Base-by-base conservation (phyloP, 2,888 invertebrate genomes). In the Ypsolopha scabrella region DNA sequence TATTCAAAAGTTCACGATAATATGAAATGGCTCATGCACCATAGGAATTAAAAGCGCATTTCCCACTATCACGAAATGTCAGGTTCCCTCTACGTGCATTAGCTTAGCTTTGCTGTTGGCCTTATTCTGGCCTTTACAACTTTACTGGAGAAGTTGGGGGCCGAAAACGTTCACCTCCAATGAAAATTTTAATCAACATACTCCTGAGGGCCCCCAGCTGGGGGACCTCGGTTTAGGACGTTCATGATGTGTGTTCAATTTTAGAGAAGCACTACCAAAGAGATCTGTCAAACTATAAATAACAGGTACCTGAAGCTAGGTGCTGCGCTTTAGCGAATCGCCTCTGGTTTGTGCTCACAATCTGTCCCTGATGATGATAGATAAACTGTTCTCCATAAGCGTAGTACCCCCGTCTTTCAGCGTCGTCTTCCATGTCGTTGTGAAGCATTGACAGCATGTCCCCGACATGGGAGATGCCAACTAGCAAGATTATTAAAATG, bases 361-460 rank as follows among this genome's bases (percentile, higher is more conserved):
- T 75, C 33, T 80, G 78, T 6, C 78, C 79, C 53, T 81, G 80
- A 51, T 80, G 80, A 51, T 80, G 78, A 53, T 75, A 78, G 7
- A 70, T 65, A 44, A 75, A 57, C 51, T 75, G 73, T 13, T 78
- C 75, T 14, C 76, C 79, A 48, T 79, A 76, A 4, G 65, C 79
- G 54, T 79, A 80, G 58, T 80, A 71, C 2, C 83, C 82, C 33
- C 73, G 75, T 41, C 83, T 69, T 50, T 87, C 87, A 0, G 82
- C 85, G 51, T 87, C 86, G 47, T 87, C 87, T 56, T 81, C 85
- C 87, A 87, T 87, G 53, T 87, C 87, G 41, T 75, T 77, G 59
- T 85, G 81, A 6, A 87, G 75, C 79, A 85, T 80, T 7, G 80
- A 75, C 41, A 86, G 63, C 80, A 87, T 86, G 60, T 82, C 77